A percentile compares a stretch with the other conserved stretches of the same genome.
Conservation (phyloP, 2,888 invertebrate species). For the Sylvicola cinctus region DNA sequence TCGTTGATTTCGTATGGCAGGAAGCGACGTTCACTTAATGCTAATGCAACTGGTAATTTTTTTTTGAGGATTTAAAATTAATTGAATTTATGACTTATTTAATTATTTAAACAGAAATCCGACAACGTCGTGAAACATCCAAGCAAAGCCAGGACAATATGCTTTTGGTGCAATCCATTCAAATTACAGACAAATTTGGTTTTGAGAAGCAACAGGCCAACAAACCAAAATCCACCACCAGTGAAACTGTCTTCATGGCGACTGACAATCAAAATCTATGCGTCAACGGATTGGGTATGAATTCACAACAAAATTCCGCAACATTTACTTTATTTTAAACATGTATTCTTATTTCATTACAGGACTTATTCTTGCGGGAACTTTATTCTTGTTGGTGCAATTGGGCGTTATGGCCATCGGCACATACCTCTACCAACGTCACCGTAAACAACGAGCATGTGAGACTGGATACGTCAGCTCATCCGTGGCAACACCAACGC, state of each 20-base stretch:
- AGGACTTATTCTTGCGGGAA: conserved; percentile 67
- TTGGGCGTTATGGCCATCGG: conserved; percentile 70
- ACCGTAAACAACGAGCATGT: conserved; percentile 29
- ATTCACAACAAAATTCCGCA: conserved; percentile 7
- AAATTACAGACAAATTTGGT: conserved; percentile 82
- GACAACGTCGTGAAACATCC: conserved; percentile 16
- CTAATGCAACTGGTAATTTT: conserved; percentile 13
- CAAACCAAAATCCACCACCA: conserved; percentile 25
- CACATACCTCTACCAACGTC: conserved; percentile 73
- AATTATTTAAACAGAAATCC: conserved; percentile 10
- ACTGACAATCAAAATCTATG: conserved; percentile 31
- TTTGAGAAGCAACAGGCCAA: conserved; percentile 48
- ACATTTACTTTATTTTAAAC: background rate
- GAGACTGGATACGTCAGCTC: conserved; percentile 14
- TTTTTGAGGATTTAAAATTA: conserved; percentile 5
- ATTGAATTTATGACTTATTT: conserved; percentile 3
- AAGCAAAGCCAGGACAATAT: conserved; percentile 49
- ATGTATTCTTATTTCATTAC: conserved; percentile 11
- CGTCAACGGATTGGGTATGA: conserved; percentile 25
- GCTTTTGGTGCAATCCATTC: conserved; percentile 74
- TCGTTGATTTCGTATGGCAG: conserved; percentile 69
- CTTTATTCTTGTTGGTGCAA: conserved; percentile 70
- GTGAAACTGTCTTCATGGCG: conserved; percentile 51
- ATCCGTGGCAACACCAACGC: conserved; percentile 36
- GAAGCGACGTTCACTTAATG: conserved; percentile 46